Percentiles rank a stretch among this genome's conserved stretches.
Conservation (phyloP, 2,797 vertebrate genomes). For the Sebastes nivosus region DNA sequence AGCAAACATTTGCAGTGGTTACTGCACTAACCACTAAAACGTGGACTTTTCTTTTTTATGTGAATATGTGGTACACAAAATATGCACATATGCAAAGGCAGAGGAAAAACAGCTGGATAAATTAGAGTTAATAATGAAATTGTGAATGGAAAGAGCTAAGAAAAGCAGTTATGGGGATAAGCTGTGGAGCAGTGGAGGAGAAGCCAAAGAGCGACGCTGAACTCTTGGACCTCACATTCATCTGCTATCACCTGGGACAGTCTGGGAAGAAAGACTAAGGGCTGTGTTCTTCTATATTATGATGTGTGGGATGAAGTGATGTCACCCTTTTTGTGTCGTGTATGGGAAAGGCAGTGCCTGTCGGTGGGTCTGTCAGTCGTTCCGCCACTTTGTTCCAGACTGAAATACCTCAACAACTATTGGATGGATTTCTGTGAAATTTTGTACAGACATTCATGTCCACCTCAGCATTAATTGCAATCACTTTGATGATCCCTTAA, state of each 20-base stretch:
- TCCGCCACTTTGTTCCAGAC: not conserved
- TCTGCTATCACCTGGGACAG: constrained; percentile 35
- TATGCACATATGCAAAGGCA: constrained; percentile 10
- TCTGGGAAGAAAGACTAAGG: not conserved
- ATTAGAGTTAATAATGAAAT: constrained; percentile 57
- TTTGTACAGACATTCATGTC: not conserved
- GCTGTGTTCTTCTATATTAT: not conserved
- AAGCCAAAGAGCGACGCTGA: constrained; percentile 13
- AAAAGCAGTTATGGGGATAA: constrained; percentile 25
- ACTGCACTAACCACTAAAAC: not conserved
- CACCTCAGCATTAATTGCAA: not conserved
- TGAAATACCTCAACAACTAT: not conserved
- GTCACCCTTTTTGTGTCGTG: not conserved
- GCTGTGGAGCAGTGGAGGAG: not conserved
- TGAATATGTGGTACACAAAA: constrained; percentile 17
- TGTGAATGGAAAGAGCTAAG: constrained; percentile 30
- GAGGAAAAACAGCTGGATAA: constrained; percentile 21
- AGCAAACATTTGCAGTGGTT: not conserved
- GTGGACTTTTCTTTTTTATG: not conserved
- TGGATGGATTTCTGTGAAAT: not conserved
- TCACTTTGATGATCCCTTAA: not conserved
- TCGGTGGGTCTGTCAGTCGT: not conserved
- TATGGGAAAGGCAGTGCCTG: not conserved
- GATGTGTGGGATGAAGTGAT: not conserved
- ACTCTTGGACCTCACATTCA: constrained; percentile 29